Evolutionary conservation across 1,140 invertebrate genomes (phyloP).

Genomic region (Calephelis nemesis): DNA sequence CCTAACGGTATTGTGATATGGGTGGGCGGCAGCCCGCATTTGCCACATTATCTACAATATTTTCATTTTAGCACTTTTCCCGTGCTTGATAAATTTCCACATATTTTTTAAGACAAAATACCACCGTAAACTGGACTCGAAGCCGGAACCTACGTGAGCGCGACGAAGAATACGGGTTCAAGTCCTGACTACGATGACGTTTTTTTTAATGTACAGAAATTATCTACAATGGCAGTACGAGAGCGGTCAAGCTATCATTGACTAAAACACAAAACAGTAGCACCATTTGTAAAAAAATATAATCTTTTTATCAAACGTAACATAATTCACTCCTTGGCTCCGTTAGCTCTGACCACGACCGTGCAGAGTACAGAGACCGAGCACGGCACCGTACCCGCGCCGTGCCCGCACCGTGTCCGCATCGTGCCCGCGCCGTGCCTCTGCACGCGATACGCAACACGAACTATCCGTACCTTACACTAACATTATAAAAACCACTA

Average conservation of each 20-base stretch:
- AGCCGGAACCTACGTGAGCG: too few relatives aligned
- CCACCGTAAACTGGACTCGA: too few relatives aligned
- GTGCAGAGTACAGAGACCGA: conserved; percentile 6
- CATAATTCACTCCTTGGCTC: conserved; percentile 36
- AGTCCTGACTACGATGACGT: too few relatives aligned
- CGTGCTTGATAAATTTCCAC: too few relatives aligned
- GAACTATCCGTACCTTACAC: conserved; percentile 40
- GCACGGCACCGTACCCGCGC: conserved; percentile 1
- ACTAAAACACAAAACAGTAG: conserved; percentile 74
- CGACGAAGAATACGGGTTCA: too few relatives aligned
- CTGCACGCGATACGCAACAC: conserved; percentile 7
- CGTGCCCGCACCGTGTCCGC: background rate
- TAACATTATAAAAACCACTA: conserved; percentile 64
- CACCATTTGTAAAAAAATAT: conserved; percentile 77
- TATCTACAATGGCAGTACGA: conserved; percentile 51
- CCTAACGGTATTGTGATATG: conserved; percentile 51
- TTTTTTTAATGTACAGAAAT: too few relatives aligned
- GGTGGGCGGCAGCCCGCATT: conserved; percentile 30
- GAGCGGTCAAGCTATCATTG: conserved; percentile 60
- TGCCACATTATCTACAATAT: background rate
- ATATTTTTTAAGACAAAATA: too few relatives aligned
- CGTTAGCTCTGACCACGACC: conserved; percentile 7
- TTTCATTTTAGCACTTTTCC: too few relatives aligned
- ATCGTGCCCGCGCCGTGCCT: background rate
- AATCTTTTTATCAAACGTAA: conserved; percentile 53